Conservation (phyloP, 2,113 vertebrate genomes). For the Apodemus sylvaticus region DNA sequence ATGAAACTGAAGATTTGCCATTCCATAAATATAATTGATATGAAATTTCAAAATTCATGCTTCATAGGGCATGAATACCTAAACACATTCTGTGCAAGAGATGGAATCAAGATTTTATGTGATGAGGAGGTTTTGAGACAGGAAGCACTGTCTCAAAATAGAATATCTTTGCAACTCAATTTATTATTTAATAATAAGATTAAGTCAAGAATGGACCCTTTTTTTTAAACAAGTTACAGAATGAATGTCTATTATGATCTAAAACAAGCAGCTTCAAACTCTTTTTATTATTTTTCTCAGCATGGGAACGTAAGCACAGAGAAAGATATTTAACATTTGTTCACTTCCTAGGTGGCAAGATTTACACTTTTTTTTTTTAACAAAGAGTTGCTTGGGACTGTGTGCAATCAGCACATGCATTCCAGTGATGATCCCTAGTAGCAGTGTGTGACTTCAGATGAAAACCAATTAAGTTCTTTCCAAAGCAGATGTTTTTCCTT, state of each 20-base stretch:
- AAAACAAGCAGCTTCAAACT: background rate
- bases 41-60: background rate
- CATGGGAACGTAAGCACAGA: background rate
- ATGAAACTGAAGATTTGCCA: background rate
- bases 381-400: background rate
- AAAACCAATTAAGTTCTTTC: conserved; percentile 37
- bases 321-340: background rate
- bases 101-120: background rate
- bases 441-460: background rate
- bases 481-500: conserved; percentile 45
- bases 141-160: background rate
- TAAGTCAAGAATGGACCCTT: background rate
- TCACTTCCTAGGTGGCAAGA: background rate
- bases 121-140: background rate
- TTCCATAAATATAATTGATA: background rate
- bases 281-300: background rate
- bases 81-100: background rate
- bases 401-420: background rate
- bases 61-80: background rate
- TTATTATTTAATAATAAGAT: background rate
- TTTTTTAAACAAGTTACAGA: background rate
- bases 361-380: background rate
- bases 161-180: background rate
- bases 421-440: background rate
- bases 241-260: background rate